These are phyloP conservation scores for Pteronura brasiliensis DNA, from an alignment of 2,113 vertebrate species.

Conservation along the genomic window DNA sequence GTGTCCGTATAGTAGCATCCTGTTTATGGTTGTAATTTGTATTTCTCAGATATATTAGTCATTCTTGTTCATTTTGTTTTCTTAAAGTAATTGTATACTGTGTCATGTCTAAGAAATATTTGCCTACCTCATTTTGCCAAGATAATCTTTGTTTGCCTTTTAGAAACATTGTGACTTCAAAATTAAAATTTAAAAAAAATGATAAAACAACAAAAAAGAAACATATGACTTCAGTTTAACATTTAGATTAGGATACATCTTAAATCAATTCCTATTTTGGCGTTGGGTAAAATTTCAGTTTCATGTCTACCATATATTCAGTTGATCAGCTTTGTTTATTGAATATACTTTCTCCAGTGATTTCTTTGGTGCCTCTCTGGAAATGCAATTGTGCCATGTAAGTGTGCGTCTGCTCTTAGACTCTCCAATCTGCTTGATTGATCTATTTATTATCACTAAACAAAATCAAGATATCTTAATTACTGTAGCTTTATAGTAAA, in stretches of 20 bases:
- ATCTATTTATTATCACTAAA: conserved; percentile 26
- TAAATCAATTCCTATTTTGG: conserved; percentile 34
- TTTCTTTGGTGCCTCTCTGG: conserved; percentile 11
- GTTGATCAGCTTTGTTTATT: conserved; percentile 34
- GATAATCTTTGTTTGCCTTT: background rate
- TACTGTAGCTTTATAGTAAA: background rate
- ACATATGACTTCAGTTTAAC: background rate
- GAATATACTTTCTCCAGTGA: background rate
- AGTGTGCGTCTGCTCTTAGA: background rate
- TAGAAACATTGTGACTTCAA: background rate
- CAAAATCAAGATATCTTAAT: background rate
- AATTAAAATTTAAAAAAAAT: background rate
- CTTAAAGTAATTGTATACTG: background rate
- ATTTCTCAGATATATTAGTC: background rate
- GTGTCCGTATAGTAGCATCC: background rate
- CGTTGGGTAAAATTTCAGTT: conserved; percentile 18
- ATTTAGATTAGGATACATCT: background rate
- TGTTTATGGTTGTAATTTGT: background rate
- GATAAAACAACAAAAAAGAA: background rate
- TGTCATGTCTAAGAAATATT: conserved; percentile 9
- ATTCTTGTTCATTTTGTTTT: background rate
- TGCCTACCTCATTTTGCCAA: background rate
- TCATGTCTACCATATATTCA: conserved; percentile 42
- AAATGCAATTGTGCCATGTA: conserved; percentile 11
- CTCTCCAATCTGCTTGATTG: background rate